These are phyloP conservation scores for Perizoma affinitatum DNA, from an alignment of 2,888 invertebrate species.

Conservation along the genomic window DNA sequence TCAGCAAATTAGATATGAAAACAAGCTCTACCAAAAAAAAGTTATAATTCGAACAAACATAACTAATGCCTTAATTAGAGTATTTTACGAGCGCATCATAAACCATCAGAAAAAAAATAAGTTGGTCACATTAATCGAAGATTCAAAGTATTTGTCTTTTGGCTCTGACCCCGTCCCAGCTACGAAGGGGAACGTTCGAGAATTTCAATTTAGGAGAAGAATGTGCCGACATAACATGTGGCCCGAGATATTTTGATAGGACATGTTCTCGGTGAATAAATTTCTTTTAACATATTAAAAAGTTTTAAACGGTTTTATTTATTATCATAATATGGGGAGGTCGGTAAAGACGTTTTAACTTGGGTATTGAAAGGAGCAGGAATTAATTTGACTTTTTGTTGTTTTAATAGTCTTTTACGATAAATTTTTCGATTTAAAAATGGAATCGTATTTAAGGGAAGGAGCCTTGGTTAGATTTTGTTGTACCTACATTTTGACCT, in stretches of 20 bases:
- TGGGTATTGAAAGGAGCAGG: conserved; percentile 15
- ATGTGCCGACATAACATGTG: conserved; percentile 84
- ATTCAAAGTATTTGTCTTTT: conserved; percentile 81
- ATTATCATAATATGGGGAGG: conserved; percentile 46
- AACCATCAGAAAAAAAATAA: conserved; percentile 61
- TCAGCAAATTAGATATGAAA: too few relatives aligned
- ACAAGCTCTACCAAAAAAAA: conserved; percentile 1
- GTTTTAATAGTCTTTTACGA: conserved; percentile 5
- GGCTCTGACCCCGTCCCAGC: conserved; percentile 76
- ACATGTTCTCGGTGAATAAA: conserved; percentile 83
- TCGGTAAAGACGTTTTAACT: conserved; percentile 27
- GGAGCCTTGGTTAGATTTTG: too few relatives aligned
- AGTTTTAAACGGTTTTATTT: conserved; percentile 76
- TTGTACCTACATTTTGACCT: too few relatives aligned
- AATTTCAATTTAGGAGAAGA: conserved; percentile 85
- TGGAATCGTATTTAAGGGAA: too few relatives aligned
- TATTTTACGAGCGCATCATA: conserved; percentile 16
- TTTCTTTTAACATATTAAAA: conserved; percentile 81
- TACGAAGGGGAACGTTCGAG: conserved; percentile 77
- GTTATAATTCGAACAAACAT: background rate
- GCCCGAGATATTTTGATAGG: conserved; percentile 84
- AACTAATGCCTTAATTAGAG: background rate
- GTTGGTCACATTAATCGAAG: conserved; percentile 79
- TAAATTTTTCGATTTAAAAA: too few relatives aligned
- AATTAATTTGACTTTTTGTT: conserved; percentile 21